These are phyloP conservation scores for Aphidius ervi DNA, from an alignment of 1,140 invertebrate genomes.

Conservation along the genomic window DNA sequence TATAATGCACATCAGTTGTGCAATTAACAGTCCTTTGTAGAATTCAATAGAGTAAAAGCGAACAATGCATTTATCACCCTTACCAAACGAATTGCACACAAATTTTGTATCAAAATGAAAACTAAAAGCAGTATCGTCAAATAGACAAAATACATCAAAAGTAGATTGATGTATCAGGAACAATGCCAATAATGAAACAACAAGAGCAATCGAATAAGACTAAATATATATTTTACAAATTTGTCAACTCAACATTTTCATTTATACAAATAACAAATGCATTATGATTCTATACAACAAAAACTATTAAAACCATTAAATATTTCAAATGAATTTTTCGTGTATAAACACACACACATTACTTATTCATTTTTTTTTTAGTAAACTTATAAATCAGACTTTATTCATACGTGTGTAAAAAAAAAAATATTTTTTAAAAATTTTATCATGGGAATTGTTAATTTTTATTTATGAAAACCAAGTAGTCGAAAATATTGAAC, in stretches of 20 bases:
- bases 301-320: too few relatives aligned
- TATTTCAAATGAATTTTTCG: too few relatives aligned
- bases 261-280: too few relatives aligned
- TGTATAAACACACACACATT: too few relatives aligned
- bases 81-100: too few relatives aligned
- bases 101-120: slow-evolving; percentile 21
- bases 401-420: not conserved
- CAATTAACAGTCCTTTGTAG: slow-evolving; percentile 16
- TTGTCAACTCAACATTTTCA: too few relatives aligned
- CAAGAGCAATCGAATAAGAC: too few relatives aligned
- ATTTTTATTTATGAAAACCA: slow-evolving; percentile 15
- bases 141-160: slow-evolving; percentile 39
- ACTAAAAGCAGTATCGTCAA: slow-evolving; percentile 37
- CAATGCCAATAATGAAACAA: not conserved
- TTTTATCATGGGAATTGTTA: not conserved
- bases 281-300: too few relatives aligned
- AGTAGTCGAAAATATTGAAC: slow-evolving; percentile 19
- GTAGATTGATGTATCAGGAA: slow-evolving; percentile 3
- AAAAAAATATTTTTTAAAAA: too few relatives aligned
- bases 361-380: too few relatives aligned
- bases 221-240: too few relatives aligned
- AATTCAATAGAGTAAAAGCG: not conserved
- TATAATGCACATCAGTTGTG: slow-evolving; percentile 1
- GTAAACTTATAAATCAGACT: not conserved
- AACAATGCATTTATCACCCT: slow-evolving; percentile 10